Conservation (phyloP, 2,888 invertebrate species). For the Sialis lutaria region DNA sequence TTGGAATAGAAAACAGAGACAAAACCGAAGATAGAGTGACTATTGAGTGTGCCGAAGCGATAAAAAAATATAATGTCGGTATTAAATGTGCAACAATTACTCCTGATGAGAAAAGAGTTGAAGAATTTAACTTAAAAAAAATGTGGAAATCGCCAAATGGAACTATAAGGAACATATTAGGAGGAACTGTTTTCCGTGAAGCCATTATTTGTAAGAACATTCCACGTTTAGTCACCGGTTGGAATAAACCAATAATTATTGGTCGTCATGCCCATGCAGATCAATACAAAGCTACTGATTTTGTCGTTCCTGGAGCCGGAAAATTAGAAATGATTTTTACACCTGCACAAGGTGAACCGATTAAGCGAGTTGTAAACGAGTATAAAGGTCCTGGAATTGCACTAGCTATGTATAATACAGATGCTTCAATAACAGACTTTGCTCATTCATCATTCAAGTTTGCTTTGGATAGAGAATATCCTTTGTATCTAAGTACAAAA, state of each 20-base stretch:
- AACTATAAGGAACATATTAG: constrained; percentile 73
- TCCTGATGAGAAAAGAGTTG: constrained; percentile 90
- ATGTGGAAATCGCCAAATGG: constrained; percentile 90
- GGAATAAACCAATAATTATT: constrained; percentile 94
- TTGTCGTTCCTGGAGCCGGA: constrained; percentile 82
- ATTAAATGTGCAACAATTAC: constrained; percentile 99
- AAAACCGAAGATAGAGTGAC: constrained; percentile 91
- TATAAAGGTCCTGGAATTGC: constrained; percentile 83
- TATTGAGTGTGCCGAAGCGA: constrained; percentile 88
- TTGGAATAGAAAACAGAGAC: constrained; percentile 91
- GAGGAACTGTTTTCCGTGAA: constrained; percentile 66
- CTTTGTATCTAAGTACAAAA: constrained; percentile 88
- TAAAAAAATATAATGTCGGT: constrained; percentile 94
- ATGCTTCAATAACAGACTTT: constrained; percentile 82
- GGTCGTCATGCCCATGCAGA: constrained; percentile 98
- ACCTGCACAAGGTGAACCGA: constrained; percentile 39
- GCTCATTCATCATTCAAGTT: constrained; percentile 89
- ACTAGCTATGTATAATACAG: constrained; percentile 92
- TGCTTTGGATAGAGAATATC: constrained; percentile 70
- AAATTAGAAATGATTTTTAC: constrained; percentile 73
- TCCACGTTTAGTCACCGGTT: constrained; percentile 84
- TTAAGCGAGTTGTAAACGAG: constrained; percentile 58
- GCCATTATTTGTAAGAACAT: constrained; percentile 85
- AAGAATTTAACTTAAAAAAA: constrained; percentile 72
- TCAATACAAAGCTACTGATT: constrained; percentile 95